Base-by-base conservation (phyloP, 1,140 invertebrate genomes). In the Ceratina australensis region DNA sequence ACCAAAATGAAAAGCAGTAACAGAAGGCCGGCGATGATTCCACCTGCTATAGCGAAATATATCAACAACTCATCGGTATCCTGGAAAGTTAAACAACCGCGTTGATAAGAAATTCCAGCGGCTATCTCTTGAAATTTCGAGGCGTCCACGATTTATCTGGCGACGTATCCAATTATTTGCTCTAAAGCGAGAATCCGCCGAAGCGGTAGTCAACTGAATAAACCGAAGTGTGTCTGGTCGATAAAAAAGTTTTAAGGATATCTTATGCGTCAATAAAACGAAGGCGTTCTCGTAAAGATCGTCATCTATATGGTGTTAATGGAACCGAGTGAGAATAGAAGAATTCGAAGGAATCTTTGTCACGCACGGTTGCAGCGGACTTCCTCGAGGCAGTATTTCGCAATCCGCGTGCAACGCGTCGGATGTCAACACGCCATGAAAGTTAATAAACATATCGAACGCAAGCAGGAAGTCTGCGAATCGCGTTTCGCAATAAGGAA, bases 41-140 rank as follows among this genome's bases (percentile, higher is more conserved):
- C 89, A 33, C 86, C 86, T n/a, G 84, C 85, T 65, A 90, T 87
- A 74, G 86, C 89, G 78, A 91, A 89, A 67, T 90, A 87, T 56
- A 89, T 56, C 52, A 74, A 50, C 22, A 90, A 65, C 4, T 90
- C 86, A 22, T 88, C 81, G 54, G 73, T 76, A 42, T 72, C 84
- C 89, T 90, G 72, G 26, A 89, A 89, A 73, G 18, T 69, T 16
- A 71, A 79, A 77, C 66, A 57, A 49, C 0, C 49, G 10, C 8
- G 3, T 10, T n/a, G 47, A 76, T 50, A 59, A 68, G 16, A 7
- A 18, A 47, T 5, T 57, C 42, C n/a, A 57, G 12, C 20, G 15
- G 15, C 28, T 20, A 47, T 20, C 59, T 49, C 24, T 33, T 18
- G 2, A 61, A 28, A 33, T 33, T 61, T 16, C 26, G 10, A n/a